A percentile compares a stretch with the other conserved stretches of the same genome.
Conservation (phyloP, 2,888 invertebrate species). For the Tanytarsus gracilentus region DNA sequence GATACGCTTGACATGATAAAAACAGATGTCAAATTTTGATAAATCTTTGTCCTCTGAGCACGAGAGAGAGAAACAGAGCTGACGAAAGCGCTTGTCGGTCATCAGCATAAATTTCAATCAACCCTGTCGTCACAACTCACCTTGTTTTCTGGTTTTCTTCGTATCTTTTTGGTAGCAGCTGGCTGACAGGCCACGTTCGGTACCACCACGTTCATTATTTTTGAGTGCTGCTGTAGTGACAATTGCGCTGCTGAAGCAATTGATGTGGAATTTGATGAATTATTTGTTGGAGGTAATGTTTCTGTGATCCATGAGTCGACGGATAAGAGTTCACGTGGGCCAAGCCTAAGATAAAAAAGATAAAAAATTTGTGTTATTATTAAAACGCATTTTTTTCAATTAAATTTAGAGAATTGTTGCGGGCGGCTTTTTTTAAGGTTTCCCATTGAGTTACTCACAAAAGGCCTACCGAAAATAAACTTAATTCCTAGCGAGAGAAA, state of each 20-base stretch:
- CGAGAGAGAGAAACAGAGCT: too few relatives aligned
- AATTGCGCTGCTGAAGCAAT: constrained; percentile 31
- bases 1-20: constrained; percentile 1
- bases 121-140: constrained; percentile 36
- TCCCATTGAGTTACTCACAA: too few relatives aligned
- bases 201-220: constrained; percentile 45
- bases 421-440: neutral
- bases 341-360: constrained; percentile 55
- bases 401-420: neutral
- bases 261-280: constrained; percentile 35
- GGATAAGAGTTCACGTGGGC: constrained; percentile 71
- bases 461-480: too few relatives aligned
- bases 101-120: too few relatives aligned
- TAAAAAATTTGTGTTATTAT: neutral
- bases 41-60: too few relatives aligned
- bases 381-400: neutral
- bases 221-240: constrained; percentile 36
- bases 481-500: too few relatives aligned
- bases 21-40: neutral
- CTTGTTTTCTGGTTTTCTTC: constrained; percentile 59
- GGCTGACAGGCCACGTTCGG: constrained; percentile 43
- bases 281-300: constrained; percentile 32
- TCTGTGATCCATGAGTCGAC: constrained; percentile 40
- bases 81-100: too few relatives aligned
- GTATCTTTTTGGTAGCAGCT: constrained; percentile 56